Evolutionary conservation across 2,113 vertebrate species (phyloP).

Genomic region (Rhabdornis inornatus): DNA sequence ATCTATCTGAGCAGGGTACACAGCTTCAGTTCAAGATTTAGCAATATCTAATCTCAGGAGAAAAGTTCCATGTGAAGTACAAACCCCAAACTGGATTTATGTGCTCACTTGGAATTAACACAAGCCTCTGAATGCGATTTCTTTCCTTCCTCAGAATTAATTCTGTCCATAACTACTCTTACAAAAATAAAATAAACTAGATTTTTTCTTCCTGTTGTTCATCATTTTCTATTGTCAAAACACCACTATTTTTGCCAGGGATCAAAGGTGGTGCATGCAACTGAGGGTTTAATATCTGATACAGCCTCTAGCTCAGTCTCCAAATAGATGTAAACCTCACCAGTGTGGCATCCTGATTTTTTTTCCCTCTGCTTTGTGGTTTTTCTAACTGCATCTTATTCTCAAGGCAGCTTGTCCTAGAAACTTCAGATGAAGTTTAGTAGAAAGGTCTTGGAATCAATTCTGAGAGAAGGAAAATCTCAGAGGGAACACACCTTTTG

Average conservation of each 20-base stretch:
- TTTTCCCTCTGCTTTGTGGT: background rate
- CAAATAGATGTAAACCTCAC: constrained; percentile 3
- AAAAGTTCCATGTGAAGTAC: background rate
- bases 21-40: constrained; percentile 17
- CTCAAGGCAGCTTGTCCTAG: constrained; percentile 4
- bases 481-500: background rate
- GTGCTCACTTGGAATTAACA: constrained; percentile 39
- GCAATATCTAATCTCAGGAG: constrained; percentile 20
- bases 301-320: constrained; percentile 2
- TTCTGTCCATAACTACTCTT: background rate
- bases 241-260: background rate
- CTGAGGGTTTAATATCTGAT: constrained; percentile 36
- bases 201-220: background rate
- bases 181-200: background rate
- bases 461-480: constrained; percentile 19
- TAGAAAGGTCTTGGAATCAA: constrained; percentile 18
- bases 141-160: background rate
- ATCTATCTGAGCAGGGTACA: constrained; percentile 10
- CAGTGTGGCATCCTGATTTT: background rate
- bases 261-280: background rate
- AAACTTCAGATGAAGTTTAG: constrained; percentile 42
- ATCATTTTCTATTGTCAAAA: constrained; percentile 16
- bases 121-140: constrained; percentile 24
- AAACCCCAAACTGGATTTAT: constrained; percentile 41
- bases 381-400: constrained; percentile 14